phyloP scores from a whole-genome alignment of 2,113 vertebrate genomes.

The Chinchilla lanigera region DNA sequence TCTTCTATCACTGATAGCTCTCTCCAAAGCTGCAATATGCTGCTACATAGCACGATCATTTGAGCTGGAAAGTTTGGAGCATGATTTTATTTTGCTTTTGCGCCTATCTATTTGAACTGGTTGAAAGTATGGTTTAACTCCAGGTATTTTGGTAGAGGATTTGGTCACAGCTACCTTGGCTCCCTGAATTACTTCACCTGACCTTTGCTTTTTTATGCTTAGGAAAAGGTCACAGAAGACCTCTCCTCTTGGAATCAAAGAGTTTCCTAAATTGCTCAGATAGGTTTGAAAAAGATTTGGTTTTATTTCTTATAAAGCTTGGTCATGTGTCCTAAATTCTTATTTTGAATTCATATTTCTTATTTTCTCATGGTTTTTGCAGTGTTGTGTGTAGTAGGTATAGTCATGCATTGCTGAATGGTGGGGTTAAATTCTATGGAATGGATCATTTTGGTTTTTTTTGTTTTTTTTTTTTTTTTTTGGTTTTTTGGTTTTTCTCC shows the following conservation, averaged over 20 bases:
- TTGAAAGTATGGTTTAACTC: neutral
- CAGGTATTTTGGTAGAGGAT: neutral
- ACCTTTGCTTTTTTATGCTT: neutral
- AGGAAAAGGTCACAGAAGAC: neutral
- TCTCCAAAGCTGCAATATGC: neutral
- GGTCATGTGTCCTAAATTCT: neutral
- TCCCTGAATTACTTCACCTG: neutral
- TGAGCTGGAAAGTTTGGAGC: too few relatives aligned
- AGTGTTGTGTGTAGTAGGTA: neutral
- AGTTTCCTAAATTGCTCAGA: neutral
- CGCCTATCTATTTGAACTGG: neutral
- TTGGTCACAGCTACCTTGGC: neutral
- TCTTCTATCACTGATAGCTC: accelerated
- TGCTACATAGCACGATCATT: accelerated
- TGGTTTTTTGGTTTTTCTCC: too few relatives aligned
- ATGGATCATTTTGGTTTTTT: neutral
- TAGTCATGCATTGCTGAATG: neutral
- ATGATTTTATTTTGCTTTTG: neutral
- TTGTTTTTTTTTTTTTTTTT: too few relatives aligned
- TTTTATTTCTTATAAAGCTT: neutral
- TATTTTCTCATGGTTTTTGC: neutral
- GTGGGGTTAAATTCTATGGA: neutral
- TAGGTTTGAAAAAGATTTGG: neutral
- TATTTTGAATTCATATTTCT: neutral
- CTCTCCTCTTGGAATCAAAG: neutral